Base-by-base conservation (phyloP, 2,888 invertebrate species). In the Melikaiella ostensackeni region DNA sequence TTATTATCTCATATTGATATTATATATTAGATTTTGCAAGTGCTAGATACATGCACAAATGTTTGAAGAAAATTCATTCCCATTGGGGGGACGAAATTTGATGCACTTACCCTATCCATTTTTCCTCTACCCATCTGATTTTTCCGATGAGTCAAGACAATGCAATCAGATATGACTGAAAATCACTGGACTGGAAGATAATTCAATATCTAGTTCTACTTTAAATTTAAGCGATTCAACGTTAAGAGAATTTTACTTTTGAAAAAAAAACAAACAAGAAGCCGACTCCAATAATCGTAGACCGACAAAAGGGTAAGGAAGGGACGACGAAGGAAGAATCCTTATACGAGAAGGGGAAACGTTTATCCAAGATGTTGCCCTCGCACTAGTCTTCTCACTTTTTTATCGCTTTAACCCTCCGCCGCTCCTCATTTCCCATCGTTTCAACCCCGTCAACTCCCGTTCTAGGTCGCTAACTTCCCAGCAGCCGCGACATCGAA, bases 331-430 rank as follows among this genome's bases (percentile, higher is more conserved):
- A 21, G 9, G 9, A 55, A 3, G 3, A 21, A 55, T 55, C 21
- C n/a, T 55, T 21, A 55, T 21, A 21, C 21, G 9, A 21, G 50
- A 9, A 21, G 9, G 50, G 21, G 21, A 55, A 55, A 21, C 50
- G 50, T 55, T 55, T n/a, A 55, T 55, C 21, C 21, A 66, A 80
- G 75, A 50, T 77, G 80, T 79, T 76, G 38, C 78, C 24, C 55
- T 38, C 63, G 74, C 50, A 50, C 70, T 76, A 77, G 79, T 79
- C 74, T 76, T 46, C 30, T 50, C 21, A 21, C 21, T 21, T 78
- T 83, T 84, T 83, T 84, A 85, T 84, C 84, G 80, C 79, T 81
- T 82, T 82, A 83, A 81, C 81, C 78, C 70, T 77, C 62, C 70
- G 70, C 70, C 75, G 70, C 55, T 77, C 75, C 79, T 74, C 73